These are phyloP conservation scores for Epistrophe eligans DNA, from an alignment of 2,888 invertebrate genomes.

Conservation along the genomic window DNA sequence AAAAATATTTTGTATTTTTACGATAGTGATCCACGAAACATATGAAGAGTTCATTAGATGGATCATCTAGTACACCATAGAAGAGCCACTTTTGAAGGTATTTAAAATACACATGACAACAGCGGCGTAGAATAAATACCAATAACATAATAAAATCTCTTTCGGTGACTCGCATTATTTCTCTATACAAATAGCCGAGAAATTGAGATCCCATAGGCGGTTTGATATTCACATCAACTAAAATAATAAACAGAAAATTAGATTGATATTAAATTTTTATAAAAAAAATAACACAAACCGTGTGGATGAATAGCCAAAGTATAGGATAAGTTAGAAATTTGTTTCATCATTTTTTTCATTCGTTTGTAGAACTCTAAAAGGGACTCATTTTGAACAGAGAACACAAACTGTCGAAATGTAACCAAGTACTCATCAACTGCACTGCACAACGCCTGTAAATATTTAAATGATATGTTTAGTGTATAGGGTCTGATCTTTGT, in stretches of 20 bases:
- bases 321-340: constrained; percentile 80
- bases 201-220: constrained; percentile 81
- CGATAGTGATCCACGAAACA: constrained; percentile 79
- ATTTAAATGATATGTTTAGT: neutral
- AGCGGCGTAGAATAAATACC: constrained; percentile 80
- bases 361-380: constrained; percentile 79
- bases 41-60: constrained; percentile 93
- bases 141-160: constrained; percentile 80
- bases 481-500: too few species aligned
- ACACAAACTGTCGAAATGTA: constrained; percentile 85
- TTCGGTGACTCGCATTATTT: constrained; percentile 80
- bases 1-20: constrained; percentile 82
- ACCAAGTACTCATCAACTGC: constrained; percentile 86
- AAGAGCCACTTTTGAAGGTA: constrained; percentile 92
- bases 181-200: constrained; percentile 81
- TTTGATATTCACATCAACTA: constrained; percentile 78
- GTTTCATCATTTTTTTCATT: constrained; percentile 79
- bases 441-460: constrained; percentile 86
- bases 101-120: constrained; percentile 82
- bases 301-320: constrained; percentile 80
- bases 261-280: neutral
- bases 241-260: constrained; percentile 41
- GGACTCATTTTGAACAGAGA: constrained; percentile 78
- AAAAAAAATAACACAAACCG: constrained; percentile 74
- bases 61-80: constrained; percentile 92